Conservation (phyloP, 1,140 invertebrate genomes). For the Rhyacophila brunnea region DNA sequence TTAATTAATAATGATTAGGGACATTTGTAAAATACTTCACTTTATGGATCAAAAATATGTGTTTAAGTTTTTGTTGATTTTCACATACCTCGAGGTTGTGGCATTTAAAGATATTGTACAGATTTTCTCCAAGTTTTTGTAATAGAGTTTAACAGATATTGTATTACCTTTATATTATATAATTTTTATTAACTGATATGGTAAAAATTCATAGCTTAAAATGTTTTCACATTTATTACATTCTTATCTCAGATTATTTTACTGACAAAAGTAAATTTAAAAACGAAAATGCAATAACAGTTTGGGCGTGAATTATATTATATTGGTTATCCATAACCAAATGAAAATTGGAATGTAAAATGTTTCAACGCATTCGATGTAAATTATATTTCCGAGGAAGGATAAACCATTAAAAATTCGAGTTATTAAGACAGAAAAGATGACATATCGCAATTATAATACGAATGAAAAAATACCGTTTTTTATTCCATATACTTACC, state of each 20-base stretch:
- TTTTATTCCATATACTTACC: neutral
- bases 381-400: constrained; percentile 29
- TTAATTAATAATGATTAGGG: constrained; percentile 17
- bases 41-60: constrained; percentile 8
- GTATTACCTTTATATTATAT: constrained; percentile 14
- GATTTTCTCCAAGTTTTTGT: constrained; percentile 9
- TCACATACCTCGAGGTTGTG: constrained; percentile 20
- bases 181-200: constrained; percentile 25
- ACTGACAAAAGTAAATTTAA: neutral
- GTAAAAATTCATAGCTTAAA: constrained; percentile 25
- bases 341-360: constrained; percentile 11
- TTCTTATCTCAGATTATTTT: neutral
- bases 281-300: neutral
- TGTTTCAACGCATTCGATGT: constrained; percentile 29
- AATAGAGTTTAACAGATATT: constrained; percentile 16
- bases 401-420: constrained; percentile 12
- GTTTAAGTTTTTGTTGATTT: constrained; percentile 23
- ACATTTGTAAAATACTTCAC: constrained; percentile 21
- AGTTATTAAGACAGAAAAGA: constrained; percentile 28
- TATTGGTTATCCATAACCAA: constrained; percentile 11
- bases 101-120: constrained; percentile 17
- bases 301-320: constrained; percentile 5
- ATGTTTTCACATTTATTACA: neutral
- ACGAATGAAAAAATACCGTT: constrained; percentile 21
- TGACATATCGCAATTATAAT: constrained; percentile 37